Percentiles rank a stretch among this genome's conserved stretches.
Conservation (phyloP, 2,113 vertebrate genomes). For the Pica pica region DNA sequence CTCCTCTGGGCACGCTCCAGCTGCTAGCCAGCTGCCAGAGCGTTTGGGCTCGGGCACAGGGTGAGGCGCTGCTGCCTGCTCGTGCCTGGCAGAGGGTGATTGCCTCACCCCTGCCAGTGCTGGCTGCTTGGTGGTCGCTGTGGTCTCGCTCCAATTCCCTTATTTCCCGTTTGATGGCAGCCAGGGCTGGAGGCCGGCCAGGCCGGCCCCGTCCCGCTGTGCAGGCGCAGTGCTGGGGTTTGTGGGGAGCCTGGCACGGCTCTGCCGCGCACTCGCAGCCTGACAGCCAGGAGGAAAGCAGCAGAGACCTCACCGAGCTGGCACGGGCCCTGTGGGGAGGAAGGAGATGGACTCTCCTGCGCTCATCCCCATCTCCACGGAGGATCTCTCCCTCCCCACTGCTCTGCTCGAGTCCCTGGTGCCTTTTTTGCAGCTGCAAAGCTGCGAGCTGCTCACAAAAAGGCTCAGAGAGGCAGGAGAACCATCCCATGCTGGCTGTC, state of each 20-base stretch:
- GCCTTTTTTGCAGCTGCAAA: rapidly evolving
- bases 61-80: neutral
- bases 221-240: neutral
- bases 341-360: neutral
- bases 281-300: constrained; percentile 12
- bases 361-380: neutral
- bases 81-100: neutral
- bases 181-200: neutral
- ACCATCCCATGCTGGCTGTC: neutral
- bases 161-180: neutral
- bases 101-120: neutral
- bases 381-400: neutral
- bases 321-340: neutral
- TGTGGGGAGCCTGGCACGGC: neutral
- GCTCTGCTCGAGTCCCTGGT: rapidly evolving
- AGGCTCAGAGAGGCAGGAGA: neutral
- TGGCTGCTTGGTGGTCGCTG: neutral
- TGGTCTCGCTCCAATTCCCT: constrained; percentile 1
- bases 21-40: rapidly evolving
- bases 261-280: neutral
- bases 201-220: neutral
- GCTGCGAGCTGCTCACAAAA: neutral
- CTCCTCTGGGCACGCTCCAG: neutral
- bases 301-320: constrained; percentile 23
- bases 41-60: rapidly evolving